These are phyloP conservation scores for Hesperophylax magnus DNA, from an alignment of 1,140 invertebrate genomes.

Conservation along the genomic window DNA sequence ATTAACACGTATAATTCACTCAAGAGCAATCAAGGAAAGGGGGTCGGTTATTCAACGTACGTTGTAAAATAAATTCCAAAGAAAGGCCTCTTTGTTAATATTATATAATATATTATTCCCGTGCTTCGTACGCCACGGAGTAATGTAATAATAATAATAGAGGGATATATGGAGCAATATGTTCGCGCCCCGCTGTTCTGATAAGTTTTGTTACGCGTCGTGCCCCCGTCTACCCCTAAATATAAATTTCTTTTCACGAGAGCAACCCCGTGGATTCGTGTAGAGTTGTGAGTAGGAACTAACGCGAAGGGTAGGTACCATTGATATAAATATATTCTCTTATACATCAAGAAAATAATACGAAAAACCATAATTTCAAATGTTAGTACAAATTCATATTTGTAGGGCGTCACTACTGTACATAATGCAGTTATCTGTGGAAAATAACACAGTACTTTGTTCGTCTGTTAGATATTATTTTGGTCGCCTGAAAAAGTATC, in stretches of 20 bases:
- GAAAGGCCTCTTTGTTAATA: background rate
- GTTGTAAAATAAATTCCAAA: background rate
- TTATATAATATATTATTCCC: no score
- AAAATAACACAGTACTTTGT: no score
- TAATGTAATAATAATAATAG: conserved; percentile 31
- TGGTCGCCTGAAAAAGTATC: no score
- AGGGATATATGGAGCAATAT: conserved; percentile 43
- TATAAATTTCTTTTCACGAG: conserved; percentile 34
- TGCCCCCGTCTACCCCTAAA: conserved; percentile 18
- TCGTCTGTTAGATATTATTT: no score
- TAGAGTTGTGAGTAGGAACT: background rate
- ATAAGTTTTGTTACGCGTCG: conserved; percentile 20
- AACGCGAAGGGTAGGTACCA: no score
- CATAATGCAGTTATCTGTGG: no score
- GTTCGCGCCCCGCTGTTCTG: conserved; percentile 25
- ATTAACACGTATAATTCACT: conserved; percentile 1
- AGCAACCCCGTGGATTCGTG: conserved; percentile 9
- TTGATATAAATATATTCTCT: no score
- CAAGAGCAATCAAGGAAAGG: background rate
- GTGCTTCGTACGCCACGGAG: background rate
- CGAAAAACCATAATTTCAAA: no score
- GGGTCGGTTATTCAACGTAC: background rate
- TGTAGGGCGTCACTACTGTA: no score
- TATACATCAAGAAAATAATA: no score
- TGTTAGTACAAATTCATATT: no score